Base-by-base conservation (phyloP, 2,113 vertebrate species). In the Vimba vimba region DNA sequence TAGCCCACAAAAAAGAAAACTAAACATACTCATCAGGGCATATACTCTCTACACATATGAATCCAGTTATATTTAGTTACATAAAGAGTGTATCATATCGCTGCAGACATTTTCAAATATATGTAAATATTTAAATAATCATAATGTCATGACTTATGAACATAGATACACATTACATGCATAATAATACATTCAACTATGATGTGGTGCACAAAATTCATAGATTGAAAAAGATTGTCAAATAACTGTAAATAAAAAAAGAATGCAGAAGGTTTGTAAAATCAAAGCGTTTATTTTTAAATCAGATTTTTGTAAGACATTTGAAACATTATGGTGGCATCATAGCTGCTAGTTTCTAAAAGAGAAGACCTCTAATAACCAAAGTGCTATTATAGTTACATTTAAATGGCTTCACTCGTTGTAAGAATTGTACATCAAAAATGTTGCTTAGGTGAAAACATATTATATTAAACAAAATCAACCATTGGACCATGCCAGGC, bases 341-440 rank as follows among this genome's bases (percentile, higher is more conserved):
- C 91, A 90, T 93, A 91, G 90, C 91, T 93, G 93, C 93, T 94
- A 94, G 91, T 91, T 93, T 91, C 87, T 94, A 94, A 94, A 94
- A 94, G 94, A 95, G 86, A 88, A 89, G 91, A 93, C 91, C 91
- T 95, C 91, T 89, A 91, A 93, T 94, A 94, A 93, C 92, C 93
- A 94, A 95, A 95, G 93, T 95, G 93, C 93, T 94, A 93, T 90
- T 94, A 93, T 94, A 94, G 87, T 92, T 93, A 93, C 91, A 94
- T 94, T 94, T 91, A 92, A 94, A 95, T 95, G 93, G 92, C 93
- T 94, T 94, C 93, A 94, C 91, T 93, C 92, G 91, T 92, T 94
- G 94, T 94, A 94, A 93, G 92, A 93, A 94, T 94, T 94, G 90
- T 93, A 93, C 93, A 94, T 94, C 90, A 92, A 94, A 94, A 88